Evolutionary conservation across 2,113 vertebrate species (phyloP), one percentile per base, ranked within the genome.

Genomic region (Bettongia penicillata): DNA sequence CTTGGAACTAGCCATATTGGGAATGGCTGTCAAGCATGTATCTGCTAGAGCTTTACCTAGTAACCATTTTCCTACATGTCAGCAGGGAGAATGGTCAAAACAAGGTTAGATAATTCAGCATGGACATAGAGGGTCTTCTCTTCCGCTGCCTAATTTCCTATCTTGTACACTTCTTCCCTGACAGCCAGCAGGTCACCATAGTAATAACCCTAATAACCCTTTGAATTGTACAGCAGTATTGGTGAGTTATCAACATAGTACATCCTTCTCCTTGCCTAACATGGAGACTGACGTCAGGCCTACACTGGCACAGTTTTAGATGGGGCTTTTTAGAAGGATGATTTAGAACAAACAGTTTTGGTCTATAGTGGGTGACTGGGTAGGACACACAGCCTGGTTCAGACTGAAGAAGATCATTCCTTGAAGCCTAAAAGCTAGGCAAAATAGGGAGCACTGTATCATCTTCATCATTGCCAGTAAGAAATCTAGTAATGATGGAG

Each of bases 1-100:
- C 43, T 91, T 61, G 51, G 53, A 92, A 43, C 94, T 98, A 7
- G 31, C 90, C 49, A 53, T 91, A 53, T 97, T 96, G 96, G 91
- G 93, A 96, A 92, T 96, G 95, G 90, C 95, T 96, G 94, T 97
- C 96, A 97, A 93, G 55, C 93, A 93, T 93, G 91, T 52, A 49
- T 96, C 97, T 98, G 96, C 92, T 57, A 95, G 92, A 96, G 90
- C 93, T 95, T 53, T 96, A 61, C 93, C 92, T 98, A 96, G 96
- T 94, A 97, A 84, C 93, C 55, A 14, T 96, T 97, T 96, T 52
- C 53, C 48, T 95, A 12, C 91, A 61, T 96, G 43, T 92, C 96
- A 95, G 89, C 94, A 93, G 93, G 93, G 52, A 96, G 94, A 91
- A 68, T 95, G 93, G 90, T 95, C 93, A 96, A 96, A 97, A 97